Evolutionary conservation across 2,797 vertebrate genomes (phyloP), one percentile per base, ranked within the genome.

Genomic region (Harpagifer antarcticus): DNA sequence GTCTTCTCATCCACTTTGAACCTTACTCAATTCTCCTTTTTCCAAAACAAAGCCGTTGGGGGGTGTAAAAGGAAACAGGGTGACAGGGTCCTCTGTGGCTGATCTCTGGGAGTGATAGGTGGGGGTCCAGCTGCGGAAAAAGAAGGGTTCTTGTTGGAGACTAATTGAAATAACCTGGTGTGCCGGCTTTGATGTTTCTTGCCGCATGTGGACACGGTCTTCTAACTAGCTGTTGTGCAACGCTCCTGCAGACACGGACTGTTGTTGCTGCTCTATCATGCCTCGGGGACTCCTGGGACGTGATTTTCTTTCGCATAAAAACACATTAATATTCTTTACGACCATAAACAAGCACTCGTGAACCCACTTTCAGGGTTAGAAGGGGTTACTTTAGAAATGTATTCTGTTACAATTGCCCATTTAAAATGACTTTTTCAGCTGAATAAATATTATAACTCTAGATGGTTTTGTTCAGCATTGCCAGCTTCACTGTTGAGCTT

Each of bases 91-190:
- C 54, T 53, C 56, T 79, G 82, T 76, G 80, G 79, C 76, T 79
- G 86, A 92, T 92, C 50, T 72, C 76, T 71, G 45, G 50, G 71
- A 87, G 84, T 72, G 89, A 90, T 88, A 86, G 79, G 80, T 85
- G 83, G 86, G 76, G 86, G 79, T 85, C 84, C 84, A 84, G 74
- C 82, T 83, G 78, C 72, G 67, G 73, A 49, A 82, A 72, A 81
- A 80, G 86, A 82, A 76, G 65, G 86, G 63, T 57, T 87, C 60
- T 20, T 76, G 81, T 83, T 74, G 67, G 72, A 76, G 69, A 16
- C 74, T 93, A 93, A 92, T 92, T 94, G 91, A 93, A 93, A 90
- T 92, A 90, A 92, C 87, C 77, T 93, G 92, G 76, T 44, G 54
- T 65, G 68, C 68, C 81, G 78, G 69, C 90, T 93, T 91, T 93